Evolutionary conservation across 2,888 invertebrate genomes (phyloP).

Genomic region (Deroplatys truncata): DNA sequence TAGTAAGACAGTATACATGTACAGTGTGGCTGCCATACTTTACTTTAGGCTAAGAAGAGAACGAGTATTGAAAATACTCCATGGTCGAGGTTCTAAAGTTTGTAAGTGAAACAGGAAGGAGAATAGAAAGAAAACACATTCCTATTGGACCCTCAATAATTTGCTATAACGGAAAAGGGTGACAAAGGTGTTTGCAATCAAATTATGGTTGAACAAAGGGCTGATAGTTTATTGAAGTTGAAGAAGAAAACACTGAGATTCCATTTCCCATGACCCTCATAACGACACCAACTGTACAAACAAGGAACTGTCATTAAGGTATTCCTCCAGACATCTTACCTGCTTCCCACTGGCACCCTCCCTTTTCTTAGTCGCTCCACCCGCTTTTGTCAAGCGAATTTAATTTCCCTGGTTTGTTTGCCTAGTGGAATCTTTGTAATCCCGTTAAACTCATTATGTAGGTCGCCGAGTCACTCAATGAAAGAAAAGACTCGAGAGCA

Average conservation of each 20-base stretch:
- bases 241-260: background rate
- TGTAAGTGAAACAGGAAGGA: too few species aligned
- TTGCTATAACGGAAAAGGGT: background rate
- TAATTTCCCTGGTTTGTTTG: slow-evolving; percentile 13
- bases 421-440: slow-evolving; percentile 1
- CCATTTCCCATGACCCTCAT: background rate
- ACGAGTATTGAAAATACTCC: too few species aligned
- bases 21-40: too few species aligned
- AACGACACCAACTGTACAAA: background rate
- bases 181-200: background rate
- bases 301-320: background rate
- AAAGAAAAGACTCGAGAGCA: background rate
- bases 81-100: too few species aligned
- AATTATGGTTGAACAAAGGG: background rate
- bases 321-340: background rate
- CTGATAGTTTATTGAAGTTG: background rate
- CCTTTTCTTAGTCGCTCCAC: background rate
- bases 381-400: slow-evolving; percentile 8
- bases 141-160: too few species aligned
- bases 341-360: background rate
- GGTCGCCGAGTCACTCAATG: background rate
- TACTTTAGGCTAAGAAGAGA: too few species aligned
- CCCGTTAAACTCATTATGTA: slow-evolving; percentile 3
- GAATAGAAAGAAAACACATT: too few species aligned
- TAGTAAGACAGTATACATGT: too few species aligned